Evolutionary conservation across 2,113 vertebrate genomes (phyloP).

Genomic region (Carettochelys insculpta): DNA sequence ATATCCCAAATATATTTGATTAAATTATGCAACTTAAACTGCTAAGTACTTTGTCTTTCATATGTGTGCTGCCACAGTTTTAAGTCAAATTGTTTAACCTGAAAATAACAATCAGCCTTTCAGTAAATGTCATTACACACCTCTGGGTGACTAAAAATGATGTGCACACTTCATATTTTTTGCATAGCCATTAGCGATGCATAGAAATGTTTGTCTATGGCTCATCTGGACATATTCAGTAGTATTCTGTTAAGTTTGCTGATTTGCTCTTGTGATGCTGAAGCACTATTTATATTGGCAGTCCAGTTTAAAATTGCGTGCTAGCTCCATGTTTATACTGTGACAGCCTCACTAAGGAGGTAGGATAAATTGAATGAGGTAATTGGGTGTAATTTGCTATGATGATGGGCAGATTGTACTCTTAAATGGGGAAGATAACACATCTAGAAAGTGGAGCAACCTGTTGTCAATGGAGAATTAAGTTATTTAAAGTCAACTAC

Average conservation of each 20-base stretch:
- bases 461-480: not conserved
- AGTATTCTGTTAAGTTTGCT: not conserved
- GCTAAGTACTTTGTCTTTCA: too few species aligned
- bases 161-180: too few species aligned
- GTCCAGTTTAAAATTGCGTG: not conserved
- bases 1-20: too few species aligned
- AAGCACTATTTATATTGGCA: not conserved
- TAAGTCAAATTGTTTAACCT: too few species aligned
- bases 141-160: too few species aligned
- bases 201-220: not conserved
- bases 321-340: not conserved
- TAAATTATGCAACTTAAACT: too few species aligned
- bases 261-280: not conserved
- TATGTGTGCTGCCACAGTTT: too few species aligned
- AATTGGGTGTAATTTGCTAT: not conserved
- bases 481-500: not conserved
- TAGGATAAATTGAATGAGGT: accelerated
- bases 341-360: not conserved
- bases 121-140: too few species aligned
- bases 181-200: too few species aligned
- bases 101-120: too few species aligned
- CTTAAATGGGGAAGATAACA: not conserved
- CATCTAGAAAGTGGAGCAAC: not conserved
- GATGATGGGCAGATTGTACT: not conserved
- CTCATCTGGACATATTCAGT: not conserved